Base-by-base conservation (phyloP, 2,888 invertebrate genomes). In the Agonopterix subpropinquella region DNA sequence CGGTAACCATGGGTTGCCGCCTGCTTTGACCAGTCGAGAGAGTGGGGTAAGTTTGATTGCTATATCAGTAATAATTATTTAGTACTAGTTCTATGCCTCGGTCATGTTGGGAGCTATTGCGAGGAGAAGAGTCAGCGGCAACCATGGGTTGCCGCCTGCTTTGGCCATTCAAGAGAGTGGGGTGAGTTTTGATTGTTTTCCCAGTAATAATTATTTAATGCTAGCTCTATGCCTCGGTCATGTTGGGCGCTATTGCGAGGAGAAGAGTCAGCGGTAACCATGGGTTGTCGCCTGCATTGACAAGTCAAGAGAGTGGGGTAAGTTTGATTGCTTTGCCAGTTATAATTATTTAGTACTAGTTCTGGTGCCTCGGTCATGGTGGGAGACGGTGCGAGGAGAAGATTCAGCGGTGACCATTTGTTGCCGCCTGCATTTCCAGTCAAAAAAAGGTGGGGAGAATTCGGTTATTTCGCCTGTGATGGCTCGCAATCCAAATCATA, bases 401-500 rank as follows among this genome's bases (percentile, higher is more conserved):
- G 85, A 67, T 85, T 70, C 51, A 76, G 83, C 35, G 87, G 85
- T 62, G 86, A 86, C 67, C 79, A 79, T 41, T 88, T 88, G 28
- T 70, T 86, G 43, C 80, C 77, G 36, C 83, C 80, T 8, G 62
- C 80, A n/a, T 0, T 77, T 74, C 86, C 55, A 89, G 84, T 57
- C 89, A 87, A 57, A 89, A 89, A 64, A 89, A n/a, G n/a, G 89
- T 56, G 89, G 89, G 80, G 89, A n/a, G 62, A 90, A 90, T 79
- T 54, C 28, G 28, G 7, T 28, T 28, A 28, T 28, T 28, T 28
- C 7, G 28, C 5, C 28, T 28, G 1, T 28, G 1, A 28, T 18
- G 18, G 18, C 18, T 18, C 18, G 4, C 2, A 18, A 18, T 18
- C 18, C 18, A 18, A 18, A 18, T 18, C 18, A 18, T 4, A 18